These are phyloP conservation scores for Cavia porcellus DNA, from an alignment of 2,113 vertebrate species.

Conservation along the genomic window DNA sequence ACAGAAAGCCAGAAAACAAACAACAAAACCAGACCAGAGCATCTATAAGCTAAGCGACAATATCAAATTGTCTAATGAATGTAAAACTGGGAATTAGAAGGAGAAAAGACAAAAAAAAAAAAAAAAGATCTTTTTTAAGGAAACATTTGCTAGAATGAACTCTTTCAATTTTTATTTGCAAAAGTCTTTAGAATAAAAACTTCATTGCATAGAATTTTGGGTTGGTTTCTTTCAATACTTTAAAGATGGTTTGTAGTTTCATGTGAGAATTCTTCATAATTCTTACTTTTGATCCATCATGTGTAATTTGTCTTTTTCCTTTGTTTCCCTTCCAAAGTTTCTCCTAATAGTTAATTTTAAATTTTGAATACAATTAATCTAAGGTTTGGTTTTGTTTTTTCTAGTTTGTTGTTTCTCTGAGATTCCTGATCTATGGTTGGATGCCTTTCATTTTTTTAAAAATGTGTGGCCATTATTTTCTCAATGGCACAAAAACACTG, in stretches of 20 bases:
- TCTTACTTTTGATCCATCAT: background rate
- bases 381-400: background rate
- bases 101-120: background rate
- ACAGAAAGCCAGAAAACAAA: background rate
- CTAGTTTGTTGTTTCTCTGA: background rate
- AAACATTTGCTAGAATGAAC: background rate
- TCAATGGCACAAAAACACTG: background rate
- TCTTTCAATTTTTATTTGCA: background rate
- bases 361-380: background rate
- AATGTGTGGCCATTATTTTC: slow-evolving; percentile 32
- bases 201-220: background rate
- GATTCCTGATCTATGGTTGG: slow-evolving; percentile 13
- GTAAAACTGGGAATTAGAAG: background rate
- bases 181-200: background rate
- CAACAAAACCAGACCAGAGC: background rate
- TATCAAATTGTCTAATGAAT: background rate
- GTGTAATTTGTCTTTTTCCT: background rate
- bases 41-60: background rate
- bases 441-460: background rate
- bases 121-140: background rate
- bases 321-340: background rate
- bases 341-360: background rate
- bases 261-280: background rate
- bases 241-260: background rate
- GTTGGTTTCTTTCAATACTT: background rate